phyloP scores from a whole-genome alignment of 2,113 vertebrate genomes.

The Mormyrus lacerda region DNA sequence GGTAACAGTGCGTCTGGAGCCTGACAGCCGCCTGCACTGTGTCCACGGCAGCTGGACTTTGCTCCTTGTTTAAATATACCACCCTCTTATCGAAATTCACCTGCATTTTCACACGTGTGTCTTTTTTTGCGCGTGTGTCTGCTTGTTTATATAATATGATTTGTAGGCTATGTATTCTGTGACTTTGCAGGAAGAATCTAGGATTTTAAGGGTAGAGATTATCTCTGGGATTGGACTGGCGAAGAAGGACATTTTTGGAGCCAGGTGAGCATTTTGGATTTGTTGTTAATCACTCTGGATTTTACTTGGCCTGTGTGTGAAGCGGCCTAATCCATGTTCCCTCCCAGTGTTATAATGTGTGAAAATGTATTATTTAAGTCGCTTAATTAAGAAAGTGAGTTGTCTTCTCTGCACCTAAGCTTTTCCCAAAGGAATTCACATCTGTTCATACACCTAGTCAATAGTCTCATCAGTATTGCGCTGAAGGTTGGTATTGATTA shows the following conservation, averaged over 20 bases:
- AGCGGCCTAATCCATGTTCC: not conserved
- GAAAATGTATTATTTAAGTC: not conserved
- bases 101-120: not conserved
- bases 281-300: not conserved
- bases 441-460: not conserved
- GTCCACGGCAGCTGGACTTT: not conserved
- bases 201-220: slow-evolving; percentile 80
- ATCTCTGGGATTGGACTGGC: slow-evolving; percentile 84
- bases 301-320: not conserved
- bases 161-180: not conserved
- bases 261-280: slow-evolving; percentile 69
- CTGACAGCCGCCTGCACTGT: too few species aligned
- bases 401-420: not conserved
- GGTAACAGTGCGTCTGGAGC: not conserved
- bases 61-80: not conserved
- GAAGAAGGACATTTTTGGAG: slow-evolving; percentile 92
- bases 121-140: not conserved
- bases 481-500: not conserved
- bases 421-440: not conserved
- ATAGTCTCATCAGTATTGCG: not conserved
- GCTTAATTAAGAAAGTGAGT: not conserved
- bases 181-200: slow-evolving; percentile 65
- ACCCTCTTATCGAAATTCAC: not conserved
- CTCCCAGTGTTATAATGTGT: not conserved
- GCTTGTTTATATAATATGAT: not conserved